Evolutionary conservation across 2,113 vertebrate genomes (phyloP).

Genomic region (Semnornis frantzii): DNA sequence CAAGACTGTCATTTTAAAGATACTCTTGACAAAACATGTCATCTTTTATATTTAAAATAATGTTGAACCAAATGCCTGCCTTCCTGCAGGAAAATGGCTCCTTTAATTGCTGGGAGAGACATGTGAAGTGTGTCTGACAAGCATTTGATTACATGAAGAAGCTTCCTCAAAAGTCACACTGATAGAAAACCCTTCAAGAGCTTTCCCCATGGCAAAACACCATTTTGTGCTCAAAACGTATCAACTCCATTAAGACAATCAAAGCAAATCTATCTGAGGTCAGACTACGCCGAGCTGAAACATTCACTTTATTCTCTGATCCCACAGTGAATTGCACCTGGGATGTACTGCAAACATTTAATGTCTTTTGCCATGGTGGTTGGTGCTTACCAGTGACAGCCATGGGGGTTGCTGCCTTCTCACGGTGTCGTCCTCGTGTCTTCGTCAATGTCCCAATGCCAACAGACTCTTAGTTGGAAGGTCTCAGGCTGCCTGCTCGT

Average conservation of each 20-base stretch:
- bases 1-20: slow-evolving; percentile 25
- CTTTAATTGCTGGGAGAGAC: slow-evolving; percentile 25
- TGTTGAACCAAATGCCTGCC: neutral
- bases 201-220: neutral
- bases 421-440: fast-evolving
- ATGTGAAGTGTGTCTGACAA: slow-evolving; percentile 17
- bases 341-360: neutral
- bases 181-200: neutral
- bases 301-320: neutral
- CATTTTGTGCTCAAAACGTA: neutral
- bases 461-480: neutral
- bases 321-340: neutral
- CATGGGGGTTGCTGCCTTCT: neutral
- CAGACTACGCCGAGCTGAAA: neutral
- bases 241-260: neutral
- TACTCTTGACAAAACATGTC: slow-evolving; percentile 54
- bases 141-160: slow-evolving; percentile 32
- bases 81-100: neutral
- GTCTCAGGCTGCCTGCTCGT: neutral
- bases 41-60: slow-evolving; percentile 51
- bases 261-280: neutral
- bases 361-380: neutral
- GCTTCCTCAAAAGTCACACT: fast-evolving
- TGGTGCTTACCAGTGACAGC: neutral
- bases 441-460: fast-evolving